phyloP scores from a whole-genome alignment of 1,140 invertebrate genomes.

The Branchinecta lynchi region DNA sequence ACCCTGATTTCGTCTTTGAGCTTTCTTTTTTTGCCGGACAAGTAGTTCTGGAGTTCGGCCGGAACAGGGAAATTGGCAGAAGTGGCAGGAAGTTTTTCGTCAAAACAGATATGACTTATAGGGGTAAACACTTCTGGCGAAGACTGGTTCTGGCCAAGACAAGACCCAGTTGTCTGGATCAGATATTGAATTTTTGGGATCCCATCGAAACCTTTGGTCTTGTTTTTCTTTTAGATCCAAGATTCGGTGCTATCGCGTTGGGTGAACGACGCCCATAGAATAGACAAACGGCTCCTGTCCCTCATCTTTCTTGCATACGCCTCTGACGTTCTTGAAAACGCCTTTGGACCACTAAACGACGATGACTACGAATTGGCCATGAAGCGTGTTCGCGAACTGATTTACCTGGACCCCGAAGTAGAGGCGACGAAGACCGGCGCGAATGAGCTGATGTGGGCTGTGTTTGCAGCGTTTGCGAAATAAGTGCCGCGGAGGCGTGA shows the following conservation, averaged over 20 bases:
- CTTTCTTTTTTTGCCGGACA: no score
- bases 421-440: slow-evolving; percentile 73
- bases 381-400: slow-evolving; percentile 81
- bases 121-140: no score
- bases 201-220: no score
- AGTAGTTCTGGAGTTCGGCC: no score
- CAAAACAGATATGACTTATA: no score
- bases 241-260: slow-evolving; percentile 89
- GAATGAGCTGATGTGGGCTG: slow-evolving; percentile 92
- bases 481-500: slow-evolving; percentile 36
- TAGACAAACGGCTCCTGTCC: slow-evolving; percentile 84
- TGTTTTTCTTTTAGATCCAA: slow-evolving; percentile 55
- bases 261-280: slow-evolving; percentile 93
- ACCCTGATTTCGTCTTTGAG: no score
- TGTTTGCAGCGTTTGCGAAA: slow-evolving; percentile 95
- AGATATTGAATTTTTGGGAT: not conserved
- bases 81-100: no score
- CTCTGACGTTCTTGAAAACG: slow-evolving; percentile 97
- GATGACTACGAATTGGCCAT: slow-evolving; percentile 98
- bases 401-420: slow-evolving; percentile 91
- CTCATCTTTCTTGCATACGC: slow-evolving; percentile 91
- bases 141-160: no score
- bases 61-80: no score
- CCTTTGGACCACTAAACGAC: slow-evolving; percentile 94
- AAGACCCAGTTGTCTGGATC: no score